Base-by-base conservation (phyloP, 2,888 invertebrate species). In the Xestia sexstrigata region DNA sequence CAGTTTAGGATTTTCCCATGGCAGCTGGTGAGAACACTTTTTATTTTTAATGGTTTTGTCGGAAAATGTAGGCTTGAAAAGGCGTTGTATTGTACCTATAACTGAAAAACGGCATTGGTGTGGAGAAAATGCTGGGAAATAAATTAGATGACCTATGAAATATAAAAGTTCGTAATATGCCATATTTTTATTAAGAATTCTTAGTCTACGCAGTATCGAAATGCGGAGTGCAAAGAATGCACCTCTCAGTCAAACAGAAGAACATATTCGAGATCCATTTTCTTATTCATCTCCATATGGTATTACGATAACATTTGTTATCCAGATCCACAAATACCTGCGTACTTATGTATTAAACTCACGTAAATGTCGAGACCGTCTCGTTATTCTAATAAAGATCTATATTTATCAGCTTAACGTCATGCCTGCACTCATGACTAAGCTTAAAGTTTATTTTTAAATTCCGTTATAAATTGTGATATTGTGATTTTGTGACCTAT, bases 401-500 rank as follows among this genome's bases (percentile, higher is more conserved):
- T 60, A 70, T 68, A 70, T 58, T 70, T 78, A 63, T 55, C 70
- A 60, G 47, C 30, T 74, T 74, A 63, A 47, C 63, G 70, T 70
- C 63, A 78, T 49, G 15, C 8, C 20, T 70, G 39, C 26, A 35
- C n/a, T 71, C 42, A 52, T 62, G 60, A 79, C 7, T 67, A 73
- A 83, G 13, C 73, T 70, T 72, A 23, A 47, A 2, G 67, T 66
- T 70, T 76, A 73, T 68, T 65, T 82, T 63, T 35, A 60, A 55
- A 39, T 78, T 66, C 83, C 85, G 85, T 84, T 85, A 84, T 73
- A 74, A 62, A 52, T 73, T 63, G 42, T 73, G 58, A 30, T 62
- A 20, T 74, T 42, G 35, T 70, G 63, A 66, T 42, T 68, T 76
- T 39, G 15, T 86, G 82, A 84, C 87, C 88, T 76, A 87, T 87